phyloP scores from a whole-genome alignment of 2,113 vertebrate genomes.

The Himantopus leucocephalus region DNA sequence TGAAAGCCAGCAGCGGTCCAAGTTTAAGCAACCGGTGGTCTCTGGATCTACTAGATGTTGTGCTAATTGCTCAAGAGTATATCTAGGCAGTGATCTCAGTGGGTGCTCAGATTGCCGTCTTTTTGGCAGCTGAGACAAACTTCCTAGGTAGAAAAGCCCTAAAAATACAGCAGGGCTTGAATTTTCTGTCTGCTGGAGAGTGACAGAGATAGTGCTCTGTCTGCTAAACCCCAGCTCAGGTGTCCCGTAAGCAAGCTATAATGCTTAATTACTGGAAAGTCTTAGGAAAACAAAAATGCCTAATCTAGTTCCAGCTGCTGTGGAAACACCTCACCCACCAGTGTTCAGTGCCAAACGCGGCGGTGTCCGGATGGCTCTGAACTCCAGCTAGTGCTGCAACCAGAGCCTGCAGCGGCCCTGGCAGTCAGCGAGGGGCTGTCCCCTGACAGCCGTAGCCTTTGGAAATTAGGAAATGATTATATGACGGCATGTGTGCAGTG shows the following conservation, averaged over 20 bases:
- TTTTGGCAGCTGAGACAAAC: conserved; percentile 48
- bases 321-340: not conserved
- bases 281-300: not conserved
- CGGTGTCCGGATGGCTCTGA: not conserved
- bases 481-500: not conserved
- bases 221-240: not conserved
- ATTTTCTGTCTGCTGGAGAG: conserved; percentile 18
- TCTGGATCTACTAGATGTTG: not conserved
- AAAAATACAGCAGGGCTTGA: conserved; percentile 52
- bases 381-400: not conserved
- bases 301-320: not conserved
- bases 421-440: not conserved
- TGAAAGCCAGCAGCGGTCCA: not conserved
- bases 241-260: not conserved
- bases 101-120: conserved; percentile 27
- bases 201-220: not conserved
- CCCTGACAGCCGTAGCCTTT: not conserved
- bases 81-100: conserved; percentile 61
- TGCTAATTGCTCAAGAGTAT: conserved; percentile 50
- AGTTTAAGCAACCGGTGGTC: not conserved
- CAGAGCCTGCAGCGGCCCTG: not conserved
- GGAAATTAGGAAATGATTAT: not conserved
- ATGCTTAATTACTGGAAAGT: not conserved
- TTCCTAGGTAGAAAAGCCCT: conserved; percentile 57
- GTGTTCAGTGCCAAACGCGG: fast-evolving